Base-by-base conservation (phyloP, 1,140 invertebrate species). In the Ctenoplectra terminalis region DNA sequence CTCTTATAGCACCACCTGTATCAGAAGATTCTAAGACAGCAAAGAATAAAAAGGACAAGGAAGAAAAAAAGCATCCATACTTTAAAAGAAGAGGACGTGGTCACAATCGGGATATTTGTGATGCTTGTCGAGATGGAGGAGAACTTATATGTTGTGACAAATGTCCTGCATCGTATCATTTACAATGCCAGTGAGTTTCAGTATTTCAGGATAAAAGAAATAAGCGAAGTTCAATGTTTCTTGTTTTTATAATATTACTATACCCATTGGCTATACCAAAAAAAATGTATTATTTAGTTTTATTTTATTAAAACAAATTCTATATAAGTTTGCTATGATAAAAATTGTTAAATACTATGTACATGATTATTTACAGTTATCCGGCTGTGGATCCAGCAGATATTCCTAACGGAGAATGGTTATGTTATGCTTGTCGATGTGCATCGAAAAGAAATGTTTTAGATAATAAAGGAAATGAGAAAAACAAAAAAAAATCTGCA, bases 61-160 rank as follows among this genome's bases (percentile, higher is more conserved):
- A 94, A 88, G 94, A 93, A 11, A 95, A 95, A 40, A 95, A 96
- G 80, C 97, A 97, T 94, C 96, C 96, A 8, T 98, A 98, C 89
- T 98, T 97, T 86, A 96, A 97, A 89, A 95, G 97, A 82, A 97
- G 97, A 86, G 97, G 98, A 9, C 96, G 97, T 90, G 96, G 97
- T n/a, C 97, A 98, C 86, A 99, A 99, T 94, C 97, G 97, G 92
- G 98, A 99, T 92, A 96, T 96, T 82, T 99, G 98, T 92, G 98
- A 99, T 94, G 97, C 97, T 61, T 98, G 98, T 92, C 95, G 97
- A 84, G 98, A 99, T 95, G 98, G 98, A 54, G 98, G 98, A 46
- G 97, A 99, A 93, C 94, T 99, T n/a, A 96, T 99, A 69, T 99
- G 98, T 91, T 99, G 99, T 93, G 98, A 99, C 91, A 96, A 96